Evolutionary conservation across 2,888 invertebrate species (phyloP).

Genomic region (Callyntrura guangdongensis): DNA sequence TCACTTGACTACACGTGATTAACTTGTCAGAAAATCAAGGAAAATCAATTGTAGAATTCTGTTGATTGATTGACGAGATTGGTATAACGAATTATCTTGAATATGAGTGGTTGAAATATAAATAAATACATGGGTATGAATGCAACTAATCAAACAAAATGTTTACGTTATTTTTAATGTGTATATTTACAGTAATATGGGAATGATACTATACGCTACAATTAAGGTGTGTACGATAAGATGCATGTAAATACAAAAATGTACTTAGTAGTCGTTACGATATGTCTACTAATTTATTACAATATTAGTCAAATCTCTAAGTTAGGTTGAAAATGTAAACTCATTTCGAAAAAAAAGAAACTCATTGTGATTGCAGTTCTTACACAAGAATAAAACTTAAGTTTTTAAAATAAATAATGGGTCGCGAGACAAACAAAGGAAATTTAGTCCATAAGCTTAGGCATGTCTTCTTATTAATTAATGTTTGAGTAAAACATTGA

Average conservation of each 20-base stretch:
- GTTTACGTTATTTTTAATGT: neutral
- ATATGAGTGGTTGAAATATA: conserved; percentile 9
- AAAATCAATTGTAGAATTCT: conserved; percentile 36
- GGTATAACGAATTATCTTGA: neutral
- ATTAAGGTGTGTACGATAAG: neutral
- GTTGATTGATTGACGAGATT: conserved; percentile 60
- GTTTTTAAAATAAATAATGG: neutral
- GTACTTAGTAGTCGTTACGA: neutral
- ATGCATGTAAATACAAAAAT: neutral
- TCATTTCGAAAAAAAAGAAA: conserved; percentile 48
- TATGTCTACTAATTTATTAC: neutral
- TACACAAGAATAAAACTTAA: conserved; percentile 11
- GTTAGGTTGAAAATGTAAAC: conserved; percentile 7
- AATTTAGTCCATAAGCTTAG: conserved; percentile 18
- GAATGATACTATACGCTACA: neutral
- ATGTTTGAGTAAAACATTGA: neutral
- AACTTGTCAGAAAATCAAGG: neutral
- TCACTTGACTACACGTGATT: neutral
- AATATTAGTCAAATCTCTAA: neutral
- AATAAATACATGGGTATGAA: neutral
- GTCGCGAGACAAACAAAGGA: conserved; percentile 14
- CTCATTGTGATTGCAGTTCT: conserved; percentile 65
- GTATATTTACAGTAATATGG: neutral
- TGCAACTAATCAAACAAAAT: no score
- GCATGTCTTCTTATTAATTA: conserved; percentile 7